A percentile compares a stretch with the other conserved stretches of the same genome.
These are phyloP conservation scores for Xylota segnis DNA, from an alignment of 2,888 invertebrate genomes.

Conservation along the genomic window DNA sequence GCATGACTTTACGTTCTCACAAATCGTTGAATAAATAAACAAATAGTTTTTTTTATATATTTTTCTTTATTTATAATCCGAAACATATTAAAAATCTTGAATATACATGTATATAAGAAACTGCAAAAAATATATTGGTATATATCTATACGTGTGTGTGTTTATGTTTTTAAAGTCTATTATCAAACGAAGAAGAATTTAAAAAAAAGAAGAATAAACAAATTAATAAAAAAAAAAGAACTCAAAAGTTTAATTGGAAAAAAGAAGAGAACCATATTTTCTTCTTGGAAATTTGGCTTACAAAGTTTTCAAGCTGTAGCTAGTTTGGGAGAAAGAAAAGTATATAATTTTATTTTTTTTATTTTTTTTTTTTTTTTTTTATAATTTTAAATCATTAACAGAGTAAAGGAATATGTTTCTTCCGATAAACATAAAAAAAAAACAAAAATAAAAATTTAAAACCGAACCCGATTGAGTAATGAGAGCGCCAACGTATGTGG, in stretches of 20 bases:
- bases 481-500: constrained; percentile 4
- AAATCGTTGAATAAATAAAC: no score
- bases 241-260: constrained; percentile 15
- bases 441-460: constrained; percentile 55
- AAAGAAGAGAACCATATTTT: background rate
- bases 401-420: constrained; percentile 23
- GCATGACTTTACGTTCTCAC: no score
- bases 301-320: background rate
- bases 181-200: constrained; percentile 50
- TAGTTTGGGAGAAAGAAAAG: constrained; percentile 23
- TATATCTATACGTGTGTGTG: constrained; percentile 58
- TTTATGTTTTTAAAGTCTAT: constrained; percentile 46
- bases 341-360: constrained; percentile 4
- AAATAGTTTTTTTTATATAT: constrained; percentile 38
- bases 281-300: constrained; percentile 24
- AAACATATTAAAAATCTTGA: constrained; percentile 75
- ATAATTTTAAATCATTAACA: constrained; percentile 52
- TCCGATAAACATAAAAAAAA: constrained; percentile 20
- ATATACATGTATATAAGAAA: constrained; percentile 75
- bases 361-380: constrained; percentile 30
- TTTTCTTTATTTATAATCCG: constrained; percentile 73
- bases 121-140: constrained; percentile 76
- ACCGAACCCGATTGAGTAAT: constrained; percentile 16
- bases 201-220: constrained; percentile 21
- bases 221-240: constrained; percentile 27